A percentile compares a stretch with the other conserved stretches of the same genome.
These are phyloP conservation scores for Linurgus olivaceus DNA, from an alignment of 2,797 vertebrate genomes.

Conservation along the genomic window DNA sequence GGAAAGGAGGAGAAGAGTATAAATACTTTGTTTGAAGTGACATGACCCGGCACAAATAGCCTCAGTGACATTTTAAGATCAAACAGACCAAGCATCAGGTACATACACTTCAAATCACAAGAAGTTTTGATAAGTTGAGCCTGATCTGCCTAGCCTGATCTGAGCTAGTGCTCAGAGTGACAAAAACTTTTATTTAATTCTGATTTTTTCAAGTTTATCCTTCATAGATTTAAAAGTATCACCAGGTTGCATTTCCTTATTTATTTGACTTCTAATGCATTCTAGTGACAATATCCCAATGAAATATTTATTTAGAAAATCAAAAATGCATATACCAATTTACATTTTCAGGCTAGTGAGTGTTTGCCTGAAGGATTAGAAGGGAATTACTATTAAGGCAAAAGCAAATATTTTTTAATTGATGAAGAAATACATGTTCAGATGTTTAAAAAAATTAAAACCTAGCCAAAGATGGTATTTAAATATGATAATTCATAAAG, in stretches of 20 bases:
- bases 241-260: background rate
- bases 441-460: background rate
- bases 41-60: background rate
- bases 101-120: background rate
- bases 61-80: conserved; percentile 5
- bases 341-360: background rate
- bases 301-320: background rate
- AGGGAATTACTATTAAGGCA: background rate
- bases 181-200: background rate
- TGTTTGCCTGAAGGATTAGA: background rate
- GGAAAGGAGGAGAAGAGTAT: background rate
- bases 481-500: background rate
- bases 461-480: background rate
- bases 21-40: background rate
- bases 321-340: background rate
- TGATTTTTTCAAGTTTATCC: background rate
- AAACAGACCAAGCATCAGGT: background rate
- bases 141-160: background rate
- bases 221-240: background rate
- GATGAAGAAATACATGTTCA: background rate
- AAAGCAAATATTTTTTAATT: background rate
- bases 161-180: background rate
- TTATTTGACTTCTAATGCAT: background rate
- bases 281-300: background rate
- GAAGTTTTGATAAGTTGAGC: background rate